Base-by-base conservation (phyloP, 1,140 invertebrate species). In the Caenorhabditis latens region DNA sequence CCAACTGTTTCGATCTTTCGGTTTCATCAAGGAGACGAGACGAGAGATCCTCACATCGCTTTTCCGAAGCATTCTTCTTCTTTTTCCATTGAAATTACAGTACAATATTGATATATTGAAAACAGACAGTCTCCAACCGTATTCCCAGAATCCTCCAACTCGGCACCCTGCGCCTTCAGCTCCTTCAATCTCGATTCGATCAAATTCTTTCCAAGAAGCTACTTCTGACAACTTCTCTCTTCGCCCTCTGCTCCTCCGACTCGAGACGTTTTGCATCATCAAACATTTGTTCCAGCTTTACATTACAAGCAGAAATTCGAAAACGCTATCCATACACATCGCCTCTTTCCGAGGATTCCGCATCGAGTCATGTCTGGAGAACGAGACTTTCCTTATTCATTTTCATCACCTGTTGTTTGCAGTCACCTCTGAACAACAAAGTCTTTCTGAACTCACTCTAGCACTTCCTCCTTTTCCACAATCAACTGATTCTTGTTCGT, bases 171-270 rank as follows among this genome's bases (percentile, higher is more conserved):
- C 7, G 97, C 92, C 0, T 97, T 97, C 58, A 97, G 93, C 90
- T 98, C 98, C 93, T 99, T 99, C 0, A 99, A 95, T 93, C 97
- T 97, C 9, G 95, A 95, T 93, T 99, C 98, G 90, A 96, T 95
- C 90, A 97, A 96, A 0, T 98, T 96, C 92, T 98, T 98, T 92
- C 99, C 98, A 19, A 99, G 93, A 92, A 99, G 97, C 9, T 99
- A 91, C 93, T 99, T 99, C 93, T 99, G 98, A 8, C 97, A 94
- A 0, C 96, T 95, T 24, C 95, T 96, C 93, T 99, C 84, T 79
- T 79, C 87, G 87, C 63, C 53, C 40, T 53, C 14, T 50, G 48
- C 65, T 85, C 85, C 55, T 86, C 82, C 19, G 19, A 0, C 19
- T 53, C 71, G 48, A 83, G 40, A 19, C 46, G 21, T 55, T 83